These are phyloP conservation scores for Drosophila murphyi DNA, from an alignment of 1,140 invertebrate species.

Conservation along the genomic window DNA sequence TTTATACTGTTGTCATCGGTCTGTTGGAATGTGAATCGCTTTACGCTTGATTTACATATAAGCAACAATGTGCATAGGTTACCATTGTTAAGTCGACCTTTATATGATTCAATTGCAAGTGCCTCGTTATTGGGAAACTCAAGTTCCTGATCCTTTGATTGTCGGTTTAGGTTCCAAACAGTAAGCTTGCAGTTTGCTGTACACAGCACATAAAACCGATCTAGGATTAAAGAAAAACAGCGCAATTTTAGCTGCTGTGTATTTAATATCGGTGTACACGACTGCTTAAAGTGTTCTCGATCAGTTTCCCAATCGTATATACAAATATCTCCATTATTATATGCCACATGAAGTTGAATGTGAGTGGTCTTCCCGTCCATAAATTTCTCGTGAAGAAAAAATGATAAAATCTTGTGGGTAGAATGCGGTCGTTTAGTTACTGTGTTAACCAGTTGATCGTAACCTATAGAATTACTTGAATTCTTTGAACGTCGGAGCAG, in stretches of 20 bases:
- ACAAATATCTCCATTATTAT: slow-evolving; percentile 56
- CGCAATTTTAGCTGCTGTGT: slow-evolving; percentile 33
- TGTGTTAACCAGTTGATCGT: slow-evolving; percentile 51
- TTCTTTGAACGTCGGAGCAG: slow-evolving; percentile 8
- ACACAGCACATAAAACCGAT: slow-evolving; percentile 58
- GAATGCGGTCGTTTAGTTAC: slow-evolving; percentile 31
- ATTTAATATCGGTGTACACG: slow-evolving; percentile 29
- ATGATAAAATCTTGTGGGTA: slow-evolving; percentile 45
- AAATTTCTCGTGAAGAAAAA: slow-evolving; percentile 52
- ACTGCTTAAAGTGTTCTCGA: slow-evolving; percentile 44
- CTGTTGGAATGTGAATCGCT: slow-evolving; percentile 32
- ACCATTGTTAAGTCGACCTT: slow-evolving; percentile 24
- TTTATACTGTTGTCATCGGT: neutral
- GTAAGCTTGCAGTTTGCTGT: slow-evolving; percentile 29
- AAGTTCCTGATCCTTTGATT: slow-evolving; percentile 20
- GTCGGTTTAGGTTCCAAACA: slow-evolving; percentile 52
- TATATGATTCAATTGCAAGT: slow-evolving; percentile 33
- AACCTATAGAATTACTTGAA: slow-evolving; percentile 4
- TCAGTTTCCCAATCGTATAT: slow-evolving; percentile 53
- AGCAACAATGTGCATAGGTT: slow-evolving; percentile 41
- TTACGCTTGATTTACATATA: slow-evolving; percentile 54
- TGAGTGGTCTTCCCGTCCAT: neutral
- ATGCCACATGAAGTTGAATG: slow-evolving; percentile 63
- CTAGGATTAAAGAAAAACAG: slow-evolving; percentile 42
- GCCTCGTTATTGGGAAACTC: slow-evolving; percentile 24